Conservation (phyloP, 2,888 invertebrate species). For the Metacarcinus magister region DNA sequence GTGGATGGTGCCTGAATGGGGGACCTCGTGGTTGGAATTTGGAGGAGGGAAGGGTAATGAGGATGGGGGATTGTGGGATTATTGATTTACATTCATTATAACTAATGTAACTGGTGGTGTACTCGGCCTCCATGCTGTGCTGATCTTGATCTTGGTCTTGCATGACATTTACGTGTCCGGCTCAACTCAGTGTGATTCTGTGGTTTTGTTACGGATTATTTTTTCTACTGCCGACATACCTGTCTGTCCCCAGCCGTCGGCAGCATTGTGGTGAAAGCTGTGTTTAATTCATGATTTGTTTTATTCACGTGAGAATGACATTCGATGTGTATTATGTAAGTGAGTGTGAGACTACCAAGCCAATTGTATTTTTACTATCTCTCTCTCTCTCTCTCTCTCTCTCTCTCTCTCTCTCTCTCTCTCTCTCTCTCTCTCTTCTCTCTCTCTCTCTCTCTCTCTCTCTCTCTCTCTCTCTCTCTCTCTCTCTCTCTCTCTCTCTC, state of each 20-base stretch:
- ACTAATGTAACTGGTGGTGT: neutral
- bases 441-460: neutral
- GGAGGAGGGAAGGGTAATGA: slow-evolving; percentile 2
- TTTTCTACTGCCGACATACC: neutral
- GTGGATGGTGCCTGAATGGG: neutral
- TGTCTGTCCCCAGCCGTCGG: neutral
- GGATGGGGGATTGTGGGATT: neutral
- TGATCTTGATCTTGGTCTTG: neutral
- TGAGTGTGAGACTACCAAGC: neutral
- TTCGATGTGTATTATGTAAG: neutral
- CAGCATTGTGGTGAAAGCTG: neutral
- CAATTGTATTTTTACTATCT: neutral
- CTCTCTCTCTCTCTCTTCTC: neutral
- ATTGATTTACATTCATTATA: slow-evolving; percentile 21
- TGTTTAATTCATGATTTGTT: neutral
- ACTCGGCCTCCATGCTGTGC: neutral
- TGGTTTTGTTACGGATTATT: neutral
- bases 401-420: neutral
- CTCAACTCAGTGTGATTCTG: neutral
- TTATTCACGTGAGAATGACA: neutral
- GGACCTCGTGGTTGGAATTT: neutral
- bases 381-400: neutral
- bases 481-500: slow-evolving; percentile 65
- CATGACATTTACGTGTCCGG: neutral
- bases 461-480: slow-evolving; percentile 53